Base-by-base conservation (phyloP, 2,888 invertebrate species). In the Perizoma flavofasciatum region DNA sequence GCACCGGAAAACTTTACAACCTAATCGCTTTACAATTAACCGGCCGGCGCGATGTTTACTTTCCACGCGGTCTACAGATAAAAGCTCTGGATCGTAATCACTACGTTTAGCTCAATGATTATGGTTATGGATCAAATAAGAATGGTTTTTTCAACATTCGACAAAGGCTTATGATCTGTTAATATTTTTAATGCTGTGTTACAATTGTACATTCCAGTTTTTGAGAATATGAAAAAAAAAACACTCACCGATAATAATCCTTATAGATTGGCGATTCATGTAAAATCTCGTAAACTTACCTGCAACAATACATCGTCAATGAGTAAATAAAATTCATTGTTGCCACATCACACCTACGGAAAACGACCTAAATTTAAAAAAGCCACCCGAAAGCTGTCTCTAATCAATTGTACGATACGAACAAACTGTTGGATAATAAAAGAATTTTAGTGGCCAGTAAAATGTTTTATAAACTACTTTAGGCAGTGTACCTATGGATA, bases 1-100 rank as follows among this genome's bases (percentile, higher is more conserved):
- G 87, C 89, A 87, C 88, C 89, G 88, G 88, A 89, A 88, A 90
- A 85, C 86, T 89, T 84, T 82, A 85, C 86, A 85, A 83, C 83
- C 86, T 89, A 90, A 90, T 88, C 86, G 82, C 82, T 82, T 81
- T 75, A 85, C 88, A 88, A 89, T 88, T 87, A 88, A 86, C 79
- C 74, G 74, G 74, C 76, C 78, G 64, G 67, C 72, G 75, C 72
- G 75, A 82, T 89, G 85, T 89, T 89, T 89, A 88, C 88, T 89
- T 89, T 88, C 80, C 79, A 75, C 79, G 74, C 73, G 67, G 49
- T 69, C 67, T 64, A 65, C 68, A 59, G 51, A 63, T 59, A 60
- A 64, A 65, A 55, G 50, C 63, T 61, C 55, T 53, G 9, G 40
- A 32, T 11, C 51, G 56, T 48, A 53, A 62, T 60, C 47, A 52